Percentiles rank a stretch among this genome's conserved stretches.
Evolutionary conservation across 2,797 vertebrate genomes (phyloP).

Genomic region (Aulostomus chinensis): DNA sequence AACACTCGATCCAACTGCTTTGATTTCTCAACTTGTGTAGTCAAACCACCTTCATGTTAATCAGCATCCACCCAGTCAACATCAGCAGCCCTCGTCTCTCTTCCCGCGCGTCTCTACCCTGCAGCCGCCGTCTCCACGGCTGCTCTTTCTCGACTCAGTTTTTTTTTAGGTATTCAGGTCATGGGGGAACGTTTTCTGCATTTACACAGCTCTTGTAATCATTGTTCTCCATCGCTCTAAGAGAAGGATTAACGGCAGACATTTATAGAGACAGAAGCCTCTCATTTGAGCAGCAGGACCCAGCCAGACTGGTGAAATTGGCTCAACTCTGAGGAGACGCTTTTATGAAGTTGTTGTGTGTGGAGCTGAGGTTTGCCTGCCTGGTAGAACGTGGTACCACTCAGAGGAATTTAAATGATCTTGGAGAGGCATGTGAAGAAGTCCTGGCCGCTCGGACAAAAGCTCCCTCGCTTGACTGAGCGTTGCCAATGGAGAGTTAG

Average conservation of each 20-base stretch:
- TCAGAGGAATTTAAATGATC: slow-evolving; percentile 34
- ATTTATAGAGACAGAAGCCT: slow-evolving; percentile 3
- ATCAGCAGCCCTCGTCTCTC: too few species aligned
- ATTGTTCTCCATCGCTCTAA: not conserved
- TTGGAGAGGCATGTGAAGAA: slow-evolving; percentile 57
- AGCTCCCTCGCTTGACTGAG: slow-evolving; percentile 38
- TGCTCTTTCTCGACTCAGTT: slow-evolving; percentile 1
- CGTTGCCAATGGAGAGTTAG: slow-evolving; percentile 39
- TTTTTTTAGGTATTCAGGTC: slow-evolving; percentile 16
- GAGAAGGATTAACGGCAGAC: slow-evolving; percentile 5
- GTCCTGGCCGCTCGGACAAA: slow-evolving; percentile 43
- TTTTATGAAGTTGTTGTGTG: slow-evolving; percentile 13
- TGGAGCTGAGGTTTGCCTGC: slow-evolving; percentile 16
- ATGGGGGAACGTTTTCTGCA: not conserved
- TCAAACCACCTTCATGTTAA: too few species aligned
- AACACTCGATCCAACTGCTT: too few species aligned
- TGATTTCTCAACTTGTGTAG: too few species aligned
- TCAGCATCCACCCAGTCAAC: too few species aligned
- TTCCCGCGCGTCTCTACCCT: not conserved
- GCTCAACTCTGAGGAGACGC: not conserved
- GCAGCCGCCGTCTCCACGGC: slow-evolving; percentile 6
- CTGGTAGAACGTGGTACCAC: slow-evolving; percentile 24
- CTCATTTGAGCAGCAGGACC: slow-evolving; percentile 6
- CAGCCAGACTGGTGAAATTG: slow-evolving; percentile 14
- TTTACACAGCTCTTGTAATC: not conserved